Evolutionary conservation across 2,113 vertebrate genomes (phyloP).

Genomic region (Mesocricetus auratus): DNA sequence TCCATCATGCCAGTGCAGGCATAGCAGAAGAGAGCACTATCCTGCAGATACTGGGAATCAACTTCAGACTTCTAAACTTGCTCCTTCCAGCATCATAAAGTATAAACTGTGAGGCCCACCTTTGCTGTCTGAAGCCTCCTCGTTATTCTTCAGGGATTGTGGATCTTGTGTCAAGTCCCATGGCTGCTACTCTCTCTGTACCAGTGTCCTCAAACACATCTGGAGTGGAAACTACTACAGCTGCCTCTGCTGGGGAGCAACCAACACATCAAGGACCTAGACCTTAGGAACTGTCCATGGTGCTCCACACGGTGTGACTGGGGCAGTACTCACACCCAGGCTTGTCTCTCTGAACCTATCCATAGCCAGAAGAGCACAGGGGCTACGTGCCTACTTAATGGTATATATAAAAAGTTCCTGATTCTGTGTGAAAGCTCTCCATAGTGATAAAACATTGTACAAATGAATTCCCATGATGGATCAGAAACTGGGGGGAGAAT

Average conservation of each 20-base stretch:
- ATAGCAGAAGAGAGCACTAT: neutral
- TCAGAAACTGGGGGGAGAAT: neutral
- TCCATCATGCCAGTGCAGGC: neutral
- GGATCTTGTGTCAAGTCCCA: neutral
- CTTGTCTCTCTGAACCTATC: neutral
- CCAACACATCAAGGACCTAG: no score
- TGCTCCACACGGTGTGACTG: neutral
- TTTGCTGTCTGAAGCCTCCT: neutral
- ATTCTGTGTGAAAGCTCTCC: neutral
- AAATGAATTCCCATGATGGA: neutral
- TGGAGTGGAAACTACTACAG: fast-evolving
- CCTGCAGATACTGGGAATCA: neutral
- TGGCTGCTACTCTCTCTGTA: neutral
- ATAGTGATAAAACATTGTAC: neutral
- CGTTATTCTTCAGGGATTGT: neutral
- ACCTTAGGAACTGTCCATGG: no score
- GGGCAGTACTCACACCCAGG: neutral
- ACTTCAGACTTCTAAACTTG: no score
- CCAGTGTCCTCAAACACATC: neutral
- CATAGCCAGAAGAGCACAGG: neutral
- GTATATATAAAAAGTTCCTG: no score
- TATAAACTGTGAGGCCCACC: neutral
- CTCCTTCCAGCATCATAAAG: no score
- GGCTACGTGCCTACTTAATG: neutral
- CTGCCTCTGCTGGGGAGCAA: fast-evolving